Percentiles rank a stretch among this genome's conserved stretches.
Conservation (phyloP, 2,113 vertebrate genomes). For the Boleophthalmus pectinirostris region DNA sequence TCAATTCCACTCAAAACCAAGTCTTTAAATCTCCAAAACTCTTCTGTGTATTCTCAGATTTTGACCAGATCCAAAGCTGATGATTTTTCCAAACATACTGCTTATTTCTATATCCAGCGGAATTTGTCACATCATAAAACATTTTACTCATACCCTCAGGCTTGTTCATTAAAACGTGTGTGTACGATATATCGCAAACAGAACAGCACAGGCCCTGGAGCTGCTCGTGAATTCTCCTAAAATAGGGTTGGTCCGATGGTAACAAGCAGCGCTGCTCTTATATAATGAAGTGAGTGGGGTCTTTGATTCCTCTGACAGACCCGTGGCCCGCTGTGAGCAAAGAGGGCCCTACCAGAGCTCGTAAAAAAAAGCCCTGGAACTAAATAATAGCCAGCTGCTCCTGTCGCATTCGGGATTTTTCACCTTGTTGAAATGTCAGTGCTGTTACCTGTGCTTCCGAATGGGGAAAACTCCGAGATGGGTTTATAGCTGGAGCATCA, state of each 20-base stretch:
- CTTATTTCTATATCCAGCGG: neutral
- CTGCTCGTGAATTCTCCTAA: constrained; percentile 9
- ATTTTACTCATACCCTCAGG: constrained; percentile 1
- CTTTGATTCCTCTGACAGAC: constrained; percentile 57
- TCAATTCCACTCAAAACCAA: too few species aligned
- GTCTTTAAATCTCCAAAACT: neutral
- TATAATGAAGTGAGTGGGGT: constrained; percentile 48
- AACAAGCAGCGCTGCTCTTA: constrained; percentile 44
- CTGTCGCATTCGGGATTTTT: constrained; percentile 9
- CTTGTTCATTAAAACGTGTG: constrained; percentile 10
- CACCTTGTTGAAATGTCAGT: constrained; percentile 16
- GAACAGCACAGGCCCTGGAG: neutral
- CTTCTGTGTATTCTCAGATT: neutral
- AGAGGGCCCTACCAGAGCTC: constrained; percentile 53
- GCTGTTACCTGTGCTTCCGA: neutral
- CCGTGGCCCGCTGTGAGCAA: constrained; percentile 60
- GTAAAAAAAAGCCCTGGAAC: constrained; percentile 54
- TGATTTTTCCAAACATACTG: constrained; percentile 6
- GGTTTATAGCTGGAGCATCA: neutral
- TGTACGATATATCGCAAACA: neutral
- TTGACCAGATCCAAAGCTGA: neutral
- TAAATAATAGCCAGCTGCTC: constrained; percentile 42
- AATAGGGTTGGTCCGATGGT: constrained; percentile 15
- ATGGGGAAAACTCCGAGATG: neutral
- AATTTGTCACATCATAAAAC: constrained; percentile 3